phyloP scores from a whole-genome alignment of 1,140 invertebrate genomes.

The Cydia splendana region DNA sequence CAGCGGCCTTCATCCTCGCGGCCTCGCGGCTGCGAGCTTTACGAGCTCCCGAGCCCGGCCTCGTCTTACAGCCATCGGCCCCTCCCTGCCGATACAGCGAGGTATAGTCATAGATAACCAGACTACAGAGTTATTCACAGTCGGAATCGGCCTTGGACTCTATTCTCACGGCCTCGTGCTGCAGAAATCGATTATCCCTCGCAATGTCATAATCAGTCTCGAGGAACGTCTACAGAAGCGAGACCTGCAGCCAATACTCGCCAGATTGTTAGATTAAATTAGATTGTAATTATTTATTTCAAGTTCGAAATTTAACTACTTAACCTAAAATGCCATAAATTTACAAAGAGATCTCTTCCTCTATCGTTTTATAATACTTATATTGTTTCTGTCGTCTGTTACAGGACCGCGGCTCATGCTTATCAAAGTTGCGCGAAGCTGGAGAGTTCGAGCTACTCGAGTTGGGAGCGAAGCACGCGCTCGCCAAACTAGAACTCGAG shows the following conservation, averaged over 20 bases:
- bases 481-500: slow-evolving; percentile 55
- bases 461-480: slow-evolving; percentile 82
- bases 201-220: too few relatives aligned
- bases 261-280: too few relatives aligned
- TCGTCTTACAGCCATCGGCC: not conserved
- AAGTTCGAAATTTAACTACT: too few relatives aligned
- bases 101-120: not conserved
- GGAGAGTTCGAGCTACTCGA: slow-evolving; percentile 3
- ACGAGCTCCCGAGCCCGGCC: slow-evolving; percentile 37
- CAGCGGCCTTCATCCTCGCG: not conserved
- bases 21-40: not conserved
- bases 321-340: too few relatives aligned
- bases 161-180: too few relatives aligned
- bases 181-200: too few relatives aligned
- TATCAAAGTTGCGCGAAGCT: not conserved
- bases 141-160: too few relatives aligned
- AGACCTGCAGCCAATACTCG: too few relatives aligned
- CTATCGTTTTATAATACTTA: not conserved
- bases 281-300: too few relatives aligned
- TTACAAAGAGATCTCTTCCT: too few relatives aligned
- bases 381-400: not conserved
- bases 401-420: not conserved
- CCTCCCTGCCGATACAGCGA: not conserved
- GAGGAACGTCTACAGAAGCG: too few relatives aligned
- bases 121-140: too few relatives aligned